Percentiles rank a stretch among this genome's conserved stretches.
phyloP scores from a whole-genome alignment of 2,797 vertebrate genomes.

The Parauchenoglanis ngamensis region DNA sequence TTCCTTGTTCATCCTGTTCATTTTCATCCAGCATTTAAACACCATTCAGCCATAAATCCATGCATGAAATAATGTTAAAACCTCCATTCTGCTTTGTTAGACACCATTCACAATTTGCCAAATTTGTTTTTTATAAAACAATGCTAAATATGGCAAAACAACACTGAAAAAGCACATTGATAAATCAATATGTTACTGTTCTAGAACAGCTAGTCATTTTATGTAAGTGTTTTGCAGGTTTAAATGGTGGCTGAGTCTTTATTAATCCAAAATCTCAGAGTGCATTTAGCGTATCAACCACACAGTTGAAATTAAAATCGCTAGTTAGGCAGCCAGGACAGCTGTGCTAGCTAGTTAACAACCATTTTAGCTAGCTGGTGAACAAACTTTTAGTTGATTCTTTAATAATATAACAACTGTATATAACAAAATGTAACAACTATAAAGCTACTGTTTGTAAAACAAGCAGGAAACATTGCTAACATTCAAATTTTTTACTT shows the following conservation, averaged over 20 bases:
- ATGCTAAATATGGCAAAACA: neutral
- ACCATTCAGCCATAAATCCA: neutral
- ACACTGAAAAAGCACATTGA: too few relatives aligned
- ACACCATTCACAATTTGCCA: neutral
- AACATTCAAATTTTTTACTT: neutral
- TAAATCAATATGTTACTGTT: neutral
- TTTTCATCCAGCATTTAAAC: neutral
- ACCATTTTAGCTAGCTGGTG: neutral
- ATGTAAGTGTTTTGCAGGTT: neutral
- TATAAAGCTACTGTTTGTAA: neutral
- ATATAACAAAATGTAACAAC: too few relatives aligned
- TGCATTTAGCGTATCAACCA: neutral
- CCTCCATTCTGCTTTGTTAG: neutral
- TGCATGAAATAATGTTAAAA: neutral
- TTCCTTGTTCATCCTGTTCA: neutral
- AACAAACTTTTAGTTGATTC: neutral
- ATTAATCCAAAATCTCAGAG: neutral
- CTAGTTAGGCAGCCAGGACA: too few relatives aligned
- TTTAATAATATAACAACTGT: neutral
- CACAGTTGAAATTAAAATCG: neutral
- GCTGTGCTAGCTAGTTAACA: neutral
- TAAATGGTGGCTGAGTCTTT: neutral
- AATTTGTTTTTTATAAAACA: neutral
- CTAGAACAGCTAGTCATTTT: constrained; percentile 3
- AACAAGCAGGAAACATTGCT: neutral